Percentiles rank a stretch among this genome's conserved stretches.
Evolutionary conservation across 23 tunicate genomes (phyloP).

Genomic region (Clavelina lepadiformis): DNA sequence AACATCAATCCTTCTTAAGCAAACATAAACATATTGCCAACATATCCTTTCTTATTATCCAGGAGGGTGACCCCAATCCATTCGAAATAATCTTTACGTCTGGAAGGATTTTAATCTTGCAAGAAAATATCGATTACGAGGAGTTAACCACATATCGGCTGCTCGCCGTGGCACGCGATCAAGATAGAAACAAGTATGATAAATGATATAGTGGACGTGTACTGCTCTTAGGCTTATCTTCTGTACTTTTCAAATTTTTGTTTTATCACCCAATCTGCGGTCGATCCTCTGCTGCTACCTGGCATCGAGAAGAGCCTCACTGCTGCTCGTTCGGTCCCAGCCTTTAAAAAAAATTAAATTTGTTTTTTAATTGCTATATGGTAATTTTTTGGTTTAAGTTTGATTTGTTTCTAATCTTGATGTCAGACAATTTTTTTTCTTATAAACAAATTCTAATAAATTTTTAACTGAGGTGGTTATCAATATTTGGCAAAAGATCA

Average conservation of each 20-base stretch:
- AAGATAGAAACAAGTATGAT: slow-evolving; percentile 38
- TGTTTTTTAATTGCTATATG: no score
- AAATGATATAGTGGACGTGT: not conserved
- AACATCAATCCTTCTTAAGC: no score
- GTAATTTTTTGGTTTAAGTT: no score
- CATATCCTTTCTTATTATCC: not conserved
- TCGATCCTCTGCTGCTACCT: slow-evolving; percentile 30
- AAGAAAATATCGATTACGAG: slow-evolving; percentile 54
- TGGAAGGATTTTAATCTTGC: slow-evolving; percentile 33
- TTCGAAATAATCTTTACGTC: slow-evolving; percentile 37
- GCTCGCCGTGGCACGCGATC: slow-evolving; percentile 54
- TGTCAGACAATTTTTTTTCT: no score
- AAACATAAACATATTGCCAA: no score
- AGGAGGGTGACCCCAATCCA: slow-evolving; percentile 11
- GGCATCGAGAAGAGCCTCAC: no score
- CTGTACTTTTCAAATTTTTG: slow-evolving; percentile 65
- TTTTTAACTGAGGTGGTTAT: no score
- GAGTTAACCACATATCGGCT: slow-evolving; percentile 32
- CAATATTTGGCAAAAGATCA: no score
- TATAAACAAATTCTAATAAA: no score
- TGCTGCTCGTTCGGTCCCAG: no score
- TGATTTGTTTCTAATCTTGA: no score
- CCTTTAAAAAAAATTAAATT: no score
- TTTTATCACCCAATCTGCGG: slow-evolving; percentile 69
- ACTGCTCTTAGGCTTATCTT: slow-evolving; percentile 1